phyloP scores from a whole-genome alignment of 2,113 vertebrate genomes.

The Dolichotis patagonum region DNA sequence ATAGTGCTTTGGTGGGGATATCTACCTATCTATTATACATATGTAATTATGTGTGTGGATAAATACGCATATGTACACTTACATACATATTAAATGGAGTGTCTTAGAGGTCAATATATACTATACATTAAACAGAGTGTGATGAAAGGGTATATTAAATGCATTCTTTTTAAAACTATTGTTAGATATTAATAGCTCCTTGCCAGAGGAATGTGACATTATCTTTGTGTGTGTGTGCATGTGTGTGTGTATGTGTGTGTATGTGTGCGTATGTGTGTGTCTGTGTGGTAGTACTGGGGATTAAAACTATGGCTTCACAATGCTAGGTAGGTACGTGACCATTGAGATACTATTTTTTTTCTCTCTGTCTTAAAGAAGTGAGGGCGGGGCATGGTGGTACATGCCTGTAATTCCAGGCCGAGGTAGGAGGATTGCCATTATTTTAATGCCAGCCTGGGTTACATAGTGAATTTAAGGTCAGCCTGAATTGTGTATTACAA shows the following conservation, averaged over 20 bases:
- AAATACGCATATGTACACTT: background rate
- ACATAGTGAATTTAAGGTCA: background rate
- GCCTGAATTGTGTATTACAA: background rate
- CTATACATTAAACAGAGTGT: background rate
- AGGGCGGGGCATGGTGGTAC: background rate
- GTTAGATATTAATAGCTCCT: background rate
- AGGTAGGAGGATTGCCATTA: background rate
- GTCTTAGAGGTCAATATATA: background rate
- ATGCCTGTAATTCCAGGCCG: background rate
- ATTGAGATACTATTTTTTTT: background rate
- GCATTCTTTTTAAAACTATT: background rate
- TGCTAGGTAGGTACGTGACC: background rate
- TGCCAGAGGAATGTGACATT: background rate
- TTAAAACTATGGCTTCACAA: background rate
- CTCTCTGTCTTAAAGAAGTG: background rate
- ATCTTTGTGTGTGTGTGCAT: background rate
- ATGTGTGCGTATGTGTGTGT: background rate
- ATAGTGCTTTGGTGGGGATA: background rate
- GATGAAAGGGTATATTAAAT: background rate
- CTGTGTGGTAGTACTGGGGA: background rate
- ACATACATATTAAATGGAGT: conserved; percentile 12
- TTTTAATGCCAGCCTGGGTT: background rate
- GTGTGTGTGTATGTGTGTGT: background rate
- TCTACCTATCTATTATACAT: background rate
- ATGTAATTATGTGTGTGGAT: background rate